Conservation (phyloP, 53 echinoderm and acorn worm species). For the Paelopatides confundens region DNA sequence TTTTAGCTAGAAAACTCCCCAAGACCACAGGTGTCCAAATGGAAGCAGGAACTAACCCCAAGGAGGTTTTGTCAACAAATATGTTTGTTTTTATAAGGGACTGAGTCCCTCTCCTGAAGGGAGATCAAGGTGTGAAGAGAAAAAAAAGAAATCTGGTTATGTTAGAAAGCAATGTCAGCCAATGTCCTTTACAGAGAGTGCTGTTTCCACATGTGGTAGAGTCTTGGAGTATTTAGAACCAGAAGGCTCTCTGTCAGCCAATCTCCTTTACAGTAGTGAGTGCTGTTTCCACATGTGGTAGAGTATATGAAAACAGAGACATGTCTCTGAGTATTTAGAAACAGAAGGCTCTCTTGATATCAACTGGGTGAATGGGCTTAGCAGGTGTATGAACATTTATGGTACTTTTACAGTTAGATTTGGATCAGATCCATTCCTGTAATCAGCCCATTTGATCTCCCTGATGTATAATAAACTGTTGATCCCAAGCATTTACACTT, state of each 20-base stretch:
- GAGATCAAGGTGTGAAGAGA: constrained; percentile 4
- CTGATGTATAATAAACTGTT: no score
- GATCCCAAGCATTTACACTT: no score
- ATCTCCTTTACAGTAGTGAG: not conserved
- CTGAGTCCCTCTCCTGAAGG: not conserved
- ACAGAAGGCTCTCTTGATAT: no score
- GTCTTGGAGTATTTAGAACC: no score
- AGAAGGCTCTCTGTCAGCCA: no score
- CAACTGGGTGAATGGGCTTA: no score
- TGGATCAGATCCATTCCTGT: no score
- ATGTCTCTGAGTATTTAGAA: no score
- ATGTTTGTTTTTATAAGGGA: constrained; percentile 38
- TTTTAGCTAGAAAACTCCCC: not conserved
- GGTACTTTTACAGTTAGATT: no score
- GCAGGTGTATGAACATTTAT: no score
- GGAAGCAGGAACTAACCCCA: not conserved
- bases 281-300: not conserved
- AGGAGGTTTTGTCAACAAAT: constrained; percentile 18
- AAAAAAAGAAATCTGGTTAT: not conserved
- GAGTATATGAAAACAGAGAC: not conserved
- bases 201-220: not conserved
- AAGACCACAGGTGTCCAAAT: not conserved
- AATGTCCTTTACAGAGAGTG: not conserved
- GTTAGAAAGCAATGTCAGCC: not conserved
- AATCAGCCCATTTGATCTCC: no score